These are phyloP conservation scores for Scaptomyza montana DNA, from an alignment of 1,140 invertebrate genomes.

Conservation along the genomic window DNA sequence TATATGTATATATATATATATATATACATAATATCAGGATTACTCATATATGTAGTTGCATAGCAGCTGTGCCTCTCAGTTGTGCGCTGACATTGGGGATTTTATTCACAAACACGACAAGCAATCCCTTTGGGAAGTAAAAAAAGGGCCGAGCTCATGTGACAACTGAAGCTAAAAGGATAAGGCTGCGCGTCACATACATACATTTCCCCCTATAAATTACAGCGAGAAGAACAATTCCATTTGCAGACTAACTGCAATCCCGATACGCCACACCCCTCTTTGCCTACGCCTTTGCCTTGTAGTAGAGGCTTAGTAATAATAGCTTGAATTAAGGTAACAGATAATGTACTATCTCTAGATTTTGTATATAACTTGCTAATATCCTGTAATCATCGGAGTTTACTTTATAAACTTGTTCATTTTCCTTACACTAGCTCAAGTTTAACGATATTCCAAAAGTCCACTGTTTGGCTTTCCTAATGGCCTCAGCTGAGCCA, in stretches of 20 bases:
- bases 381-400: conserved; percentile 2
- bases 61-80: conserved; percentile 33
- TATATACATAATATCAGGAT: conserved; percentile 38
- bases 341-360: neutral
- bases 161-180: conserved; percentile 37
- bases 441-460: conserved; percentile 2
- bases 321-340: neutral
- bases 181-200: conserved; percentile 54
- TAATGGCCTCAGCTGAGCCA: conserved; percentile 33
- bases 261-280: conserved; percentile 16
- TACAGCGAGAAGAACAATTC: conserved; percentile 70
- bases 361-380: neutral
- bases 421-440: neutral
- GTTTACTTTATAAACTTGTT: no score
- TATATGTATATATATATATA: neutral
- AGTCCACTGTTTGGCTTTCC: conserved; percentile 21
- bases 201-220: conserved; percentile 70
- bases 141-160: conserved; percentile 24
- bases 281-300: neutral
- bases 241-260: conserved; percentile 63
- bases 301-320: no score
- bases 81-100: conserved; percentile 30
- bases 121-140: conserved; percentile 24
- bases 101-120: conserved; percentile 27
- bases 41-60: conserved; percentile 35